Percentiles rank a stretch among this genome's conserved stretches.
Evolutionary conservation across 2,888 invertebrate species (phyloP).

Genomic region (Laspeyria flexula): DNA sequence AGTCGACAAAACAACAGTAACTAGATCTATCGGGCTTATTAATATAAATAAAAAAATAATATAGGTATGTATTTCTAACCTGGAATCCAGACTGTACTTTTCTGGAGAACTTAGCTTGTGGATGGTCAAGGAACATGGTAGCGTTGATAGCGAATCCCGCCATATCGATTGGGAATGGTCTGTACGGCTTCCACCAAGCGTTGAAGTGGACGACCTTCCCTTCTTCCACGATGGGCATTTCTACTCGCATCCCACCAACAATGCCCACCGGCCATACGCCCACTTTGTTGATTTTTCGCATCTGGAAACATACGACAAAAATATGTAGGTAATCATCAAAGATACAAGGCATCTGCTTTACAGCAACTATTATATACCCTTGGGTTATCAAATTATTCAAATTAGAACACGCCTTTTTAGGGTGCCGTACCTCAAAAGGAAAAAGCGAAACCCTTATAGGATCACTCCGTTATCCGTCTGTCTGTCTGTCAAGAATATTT

Average conservation of each 20-base stretch:
- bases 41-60: too few relatives aligned
- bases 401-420: too few relatives aligned
- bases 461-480: too few relatives aligned
- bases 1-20: too few relatives aligned
- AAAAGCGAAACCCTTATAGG: too few relatives aligned
- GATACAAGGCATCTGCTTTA: too few relatives aligned
- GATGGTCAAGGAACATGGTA: conserved; percentile 89
- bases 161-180: conserved; percentile 99
- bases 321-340: neutral
- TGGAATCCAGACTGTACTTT: conserved; percentile 95
- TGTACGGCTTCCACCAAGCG: conserved; percentile 94
- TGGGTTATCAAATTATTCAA: too few relatives aligned
- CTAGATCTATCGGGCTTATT: too few relatives aligned
- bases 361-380: too few relatives aligned
- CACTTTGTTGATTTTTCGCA: conserved; percentile 92
- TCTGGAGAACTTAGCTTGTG: conserved; percentile 92
- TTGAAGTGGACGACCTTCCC: conserved; percentile 86
- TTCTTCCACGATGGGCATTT: conserved; percentile 91
- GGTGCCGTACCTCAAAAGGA: too few relatives aligned
- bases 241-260: conserved; percentile 97
- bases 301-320: conserved; percentile 81
- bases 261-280: conserved; percentile 98
- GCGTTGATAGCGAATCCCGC: conserved; percentile 97
- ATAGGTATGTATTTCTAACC: conserved; percentile 54
- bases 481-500: too few relatives aligned